Conservation (phyloP, 1,140 invertebrate species). For the Agraylea sexmaculata region DNA sequence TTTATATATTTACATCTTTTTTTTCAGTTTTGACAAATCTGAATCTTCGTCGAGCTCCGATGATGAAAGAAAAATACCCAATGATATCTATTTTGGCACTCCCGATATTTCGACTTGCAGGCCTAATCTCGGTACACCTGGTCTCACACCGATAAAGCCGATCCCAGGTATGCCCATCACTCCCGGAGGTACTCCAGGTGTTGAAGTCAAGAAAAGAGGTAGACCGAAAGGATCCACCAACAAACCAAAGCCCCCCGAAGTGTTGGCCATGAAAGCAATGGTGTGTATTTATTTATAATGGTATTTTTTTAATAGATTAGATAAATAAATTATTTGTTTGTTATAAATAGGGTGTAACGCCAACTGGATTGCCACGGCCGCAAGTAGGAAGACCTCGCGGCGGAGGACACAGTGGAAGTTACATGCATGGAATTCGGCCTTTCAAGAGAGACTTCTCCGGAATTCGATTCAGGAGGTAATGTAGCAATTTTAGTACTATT, state of each 20-base stretch:
- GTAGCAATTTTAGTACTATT: not conserved
- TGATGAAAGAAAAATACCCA: slow-evolving; percentile 20
- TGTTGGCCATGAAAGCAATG: no score
- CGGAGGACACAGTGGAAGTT: slow-evolving; percentile 23
- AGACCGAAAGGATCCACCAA: slow-evolving; percentile 38
- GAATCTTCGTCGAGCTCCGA: slow-evolving; percentile 18
- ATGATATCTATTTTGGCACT: slow-evolving; percentile 19
- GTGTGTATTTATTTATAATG: slow-evolving; percentile 2
- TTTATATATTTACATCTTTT: not conserved
- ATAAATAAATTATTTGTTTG: no score
- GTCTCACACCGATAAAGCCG: not conserved
- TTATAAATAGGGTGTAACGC: slow-evolving; percentile 12
- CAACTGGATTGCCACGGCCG: slow-evolving; percentile 11
- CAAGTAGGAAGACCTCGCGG: slow-evolving; percentile 22
- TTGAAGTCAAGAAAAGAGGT: slow-evolving; percentile 30
- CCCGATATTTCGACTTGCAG: slow-evolving; percentile 18
- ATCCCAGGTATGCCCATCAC: slow-evolving; percentile 25
- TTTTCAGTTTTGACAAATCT: slow-evolving; percentile 16
- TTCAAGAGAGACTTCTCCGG: slow-evolving; percentile 39
- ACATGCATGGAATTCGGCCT: slow-evolving; percentile 31
- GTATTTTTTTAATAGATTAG: no score
- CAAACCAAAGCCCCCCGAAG: slow-evolving; percentile 33
- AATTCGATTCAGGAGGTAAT: slow-evolving; percentile 36
- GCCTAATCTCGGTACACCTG: slow-evolving; percentile 6
- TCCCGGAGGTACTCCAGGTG: slow-evolving; percentile 26